Percentiles rank a stretch among this genome's conserved stretches.
These are phyloP conservation scores for Chrysogorgia sp. DNA, from an alignment of 92 coral and sea anemone species.

Conservation along the genomic window DNA sequence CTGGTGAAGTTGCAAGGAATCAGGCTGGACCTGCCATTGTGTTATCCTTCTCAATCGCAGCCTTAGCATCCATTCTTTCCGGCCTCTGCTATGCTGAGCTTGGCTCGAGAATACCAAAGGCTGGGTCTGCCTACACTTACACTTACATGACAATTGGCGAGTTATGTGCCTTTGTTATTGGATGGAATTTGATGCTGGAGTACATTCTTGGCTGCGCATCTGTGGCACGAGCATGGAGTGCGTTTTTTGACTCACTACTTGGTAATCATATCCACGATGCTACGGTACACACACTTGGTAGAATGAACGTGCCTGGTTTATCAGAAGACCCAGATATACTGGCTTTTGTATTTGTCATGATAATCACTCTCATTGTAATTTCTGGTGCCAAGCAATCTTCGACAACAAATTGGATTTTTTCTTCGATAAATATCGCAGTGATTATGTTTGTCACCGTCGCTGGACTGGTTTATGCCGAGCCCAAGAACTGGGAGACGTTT, in stretches of 20 bases:
- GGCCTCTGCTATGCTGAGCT: constrained; percentile 92
- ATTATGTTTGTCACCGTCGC: constrained; percentile 60
- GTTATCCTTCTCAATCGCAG: constrained; percentile 76
- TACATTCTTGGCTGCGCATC: constrained; percentile 72
- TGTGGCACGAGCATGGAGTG: constrained; percentile 83
- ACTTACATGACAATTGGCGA: constrained; percentile 85
- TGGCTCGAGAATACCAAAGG: constrained; percentile 77
- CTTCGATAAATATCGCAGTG: constrained; percentile 55
- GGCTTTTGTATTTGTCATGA: constrained; percentile 55
- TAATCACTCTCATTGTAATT: constrained; percentile 56
- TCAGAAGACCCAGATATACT: constrained; percentile 73
- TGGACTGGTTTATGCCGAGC: constrained; percentile 58
- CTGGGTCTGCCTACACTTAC: constrained; percentile 85
- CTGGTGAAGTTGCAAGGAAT: constrained; percentile 78
- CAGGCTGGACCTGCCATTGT: constrained; percentile 80
- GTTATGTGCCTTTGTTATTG: constrained; percentile 80
- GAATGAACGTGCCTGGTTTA: constrained; percentile 51
- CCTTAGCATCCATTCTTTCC: constrained; percentile 68
- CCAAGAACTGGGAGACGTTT: constrained; percentile 66
- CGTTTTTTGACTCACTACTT: constrained; percentile 70
- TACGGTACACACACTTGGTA: constrained; percentile 62
- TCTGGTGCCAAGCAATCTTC: constrained; percentile 66
- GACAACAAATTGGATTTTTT: constrained; percentile 51
- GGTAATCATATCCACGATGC: constrained; percentile 61
- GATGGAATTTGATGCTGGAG: constrained; percentile 89